A percentile compares a stretch with the other conserved stretches of the same genome.
Evolutionary conservation across 2,113 vertebrate species (phyloP).

Genomic region (Seriola aureovittata): DNA sequence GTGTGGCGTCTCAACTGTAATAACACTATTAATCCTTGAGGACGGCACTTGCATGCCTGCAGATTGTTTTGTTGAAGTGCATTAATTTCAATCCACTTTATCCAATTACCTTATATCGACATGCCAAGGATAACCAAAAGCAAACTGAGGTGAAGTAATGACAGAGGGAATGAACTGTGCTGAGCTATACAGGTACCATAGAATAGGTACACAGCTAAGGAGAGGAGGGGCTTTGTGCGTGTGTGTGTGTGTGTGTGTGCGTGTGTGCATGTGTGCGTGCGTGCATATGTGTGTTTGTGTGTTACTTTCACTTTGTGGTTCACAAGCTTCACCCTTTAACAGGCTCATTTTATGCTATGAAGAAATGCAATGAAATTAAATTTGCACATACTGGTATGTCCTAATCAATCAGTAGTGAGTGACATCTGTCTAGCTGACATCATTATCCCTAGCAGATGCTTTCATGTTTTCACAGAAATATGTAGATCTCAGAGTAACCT

Average conservation of each 20-base stretch:
- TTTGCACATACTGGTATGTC: neutral
- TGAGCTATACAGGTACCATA: slow-evolving; percentile 13
- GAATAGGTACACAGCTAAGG: no score
- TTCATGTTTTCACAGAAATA: neutral
- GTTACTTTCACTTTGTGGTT: neutral
- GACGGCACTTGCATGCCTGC: slow-evolving; percentile 62
- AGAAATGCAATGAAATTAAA: neutral
- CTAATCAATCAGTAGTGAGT: neutral
- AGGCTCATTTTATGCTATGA: neutral
- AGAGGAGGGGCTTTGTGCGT: no score
- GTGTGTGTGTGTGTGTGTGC: no score
- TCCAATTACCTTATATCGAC: slow-evolving; percentile 76
- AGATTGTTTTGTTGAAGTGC: slow-evolving; percentile 69
- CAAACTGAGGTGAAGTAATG: slow-evolving; percentile 56
- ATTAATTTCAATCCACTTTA: slow-evolving; percentile 73
- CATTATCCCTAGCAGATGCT: neutral
- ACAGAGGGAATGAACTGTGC: slow-evolving; percentile 41
- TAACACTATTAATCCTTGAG: slow-evolving; percentile 72
- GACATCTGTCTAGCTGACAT: no score
- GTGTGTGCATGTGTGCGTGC: no score
- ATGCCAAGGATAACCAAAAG: slow-evolving; percentile 58
- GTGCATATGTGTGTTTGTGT: neutral
- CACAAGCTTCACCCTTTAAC: neutral
- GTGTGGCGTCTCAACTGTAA: slow-evolving; percentile 54
- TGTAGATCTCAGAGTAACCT: neutral